Percentiles rank a stretch among this genome's conserved stretches.
Evolutionary conservation across 2,888 invertebrate species (phyloP).

Genomic region (Sisyra terminalis): DNA sequence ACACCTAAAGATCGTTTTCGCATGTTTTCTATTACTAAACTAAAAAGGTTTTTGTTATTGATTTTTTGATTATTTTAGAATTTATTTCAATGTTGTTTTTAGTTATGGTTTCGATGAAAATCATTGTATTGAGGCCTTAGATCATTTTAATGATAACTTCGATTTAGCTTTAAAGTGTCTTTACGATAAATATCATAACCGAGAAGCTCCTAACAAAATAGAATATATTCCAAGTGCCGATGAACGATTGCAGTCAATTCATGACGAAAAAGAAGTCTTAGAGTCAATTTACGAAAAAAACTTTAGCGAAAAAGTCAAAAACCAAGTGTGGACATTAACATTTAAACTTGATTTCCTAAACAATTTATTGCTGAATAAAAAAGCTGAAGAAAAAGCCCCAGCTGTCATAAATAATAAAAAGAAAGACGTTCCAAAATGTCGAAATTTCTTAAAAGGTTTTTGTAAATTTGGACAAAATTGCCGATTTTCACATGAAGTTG

Average conservation of each 20-base stretch:
- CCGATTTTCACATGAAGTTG: constrained; percentile 49
- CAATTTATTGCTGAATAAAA: constrained; percentile 34
- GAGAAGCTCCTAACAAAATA: constrained; percentile 25
- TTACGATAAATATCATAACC: constrained; percentile 42
- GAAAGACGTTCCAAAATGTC: constrained; percentile 42
- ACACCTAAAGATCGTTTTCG: constrained; percentile 46
- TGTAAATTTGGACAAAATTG: constrained; percentile 63
- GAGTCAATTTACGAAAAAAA: constrained; percentile 60
- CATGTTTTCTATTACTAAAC: constrained; percentile 51
- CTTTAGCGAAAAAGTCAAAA: constrained; percentile 49
- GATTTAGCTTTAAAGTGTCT: constrained; percentile 54
- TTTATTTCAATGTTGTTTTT: constrained; percentile 16
- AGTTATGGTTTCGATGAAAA: constrained; percentile 58
- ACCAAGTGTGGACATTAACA: constrained; percentile 52
- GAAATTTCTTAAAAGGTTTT: constrained; percentile 42
- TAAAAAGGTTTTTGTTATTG: constrained; percentile 40
- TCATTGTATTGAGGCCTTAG: constrained; percentile 60
- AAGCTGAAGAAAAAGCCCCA: constrained; percentile 22
- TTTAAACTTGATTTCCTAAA: constrained; percentile 50
- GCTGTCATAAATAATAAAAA: constrained; percentile 26
- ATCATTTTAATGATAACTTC: constrained; percentile 46
- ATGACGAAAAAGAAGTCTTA: constrained; percentile 56
- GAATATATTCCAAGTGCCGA: constrained; percentile 29
- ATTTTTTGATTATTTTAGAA: background rate
- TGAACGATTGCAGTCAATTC: constrained; percentile 44